Conservation (phyloP, 1,140 invertebrate genomes). For the Drosophila leontia region DNA sequence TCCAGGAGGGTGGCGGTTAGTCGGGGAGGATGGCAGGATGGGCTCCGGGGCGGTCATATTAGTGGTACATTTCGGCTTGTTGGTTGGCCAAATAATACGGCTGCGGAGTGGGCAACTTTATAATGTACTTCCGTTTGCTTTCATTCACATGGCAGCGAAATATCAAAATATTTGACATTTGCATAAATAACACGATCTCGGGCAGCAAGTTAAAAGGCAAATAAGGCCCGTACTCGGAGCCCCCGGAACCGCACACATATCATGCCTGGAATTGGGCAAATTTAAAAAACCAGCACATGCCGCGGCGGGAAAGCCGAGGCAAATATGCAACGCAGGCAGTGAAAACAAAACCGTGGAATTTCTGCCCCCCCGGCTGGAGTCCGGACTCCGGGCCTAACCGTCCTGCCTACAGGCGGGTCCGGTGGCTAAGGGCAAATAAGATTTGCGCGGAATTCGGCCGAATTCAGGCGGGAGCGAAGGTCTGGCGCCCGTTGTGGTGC, state of each 20-base stretch:
- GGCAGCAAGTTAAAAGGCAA: conserved; percentile 43
- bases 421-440: conserved; percentile 60
- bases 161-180: conserved; percentile 83
- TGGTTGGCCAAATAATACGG: conserved; percentile 69
- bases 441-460: conserved; percentile 56
- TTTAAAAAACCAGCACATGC: conserved; percentile 54
- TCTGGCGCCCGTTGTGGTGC: conserved; percentile 16
- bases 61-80: conserved; percentile 72
- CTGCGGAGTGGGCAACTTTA: conserved; percentile 54
- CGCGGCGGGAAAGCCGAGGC: conserved; percentile 5
- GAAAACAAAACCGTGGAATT: conserved; percentile 58
- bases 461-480: conserved; percentile 9
- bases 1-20: conserved; percentile 1
- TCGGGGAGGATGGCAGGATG: background rate
- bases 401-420: conserved; percentile 9
- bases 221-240: conserved; percentile 29
- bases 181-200: conserved; percentile 75
- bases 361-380: conserved; percentile 27
- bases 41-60: conserved; percentile 55
- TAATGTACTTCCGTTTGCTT: conserved; percentile 80
- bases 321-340: conserved; percentile 59
- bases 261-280: conserved; percentile 70
- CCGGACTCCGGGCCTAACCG: background rate
- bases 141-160: conserved; percentile 78
- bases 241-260: conserved; percentile 47